These are phyloP conservation scores for Allolobophora icterica DNA, from an alignment of 2,888 invertebrate genomes.

Conservation along the genomic window DNA sequence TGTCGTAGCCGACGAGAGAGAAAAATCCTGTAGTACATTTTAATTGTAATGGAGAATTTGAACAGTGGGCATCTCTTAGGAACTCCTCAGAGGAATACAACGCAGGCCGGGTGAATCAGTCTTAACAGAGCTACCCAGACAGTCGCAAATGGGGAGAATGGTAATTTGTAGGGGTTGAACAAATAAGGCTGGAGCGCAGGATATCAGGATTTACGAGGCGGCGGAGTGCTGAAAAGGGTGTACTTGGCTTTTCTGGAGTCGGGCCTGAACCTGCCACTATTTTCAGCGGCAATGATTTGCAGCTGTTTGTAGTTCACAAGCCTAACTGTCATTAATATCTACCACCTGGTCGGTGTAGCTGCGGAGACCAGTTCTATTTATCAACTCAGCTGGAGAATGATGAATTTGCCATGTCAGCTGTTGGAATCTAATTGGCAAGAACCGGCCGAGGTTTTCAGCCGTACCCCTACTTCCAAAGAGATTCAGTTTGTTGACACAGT, in stretches of 20 bases:
- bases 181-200: constrained; percentile 17
- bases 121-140: neutral
- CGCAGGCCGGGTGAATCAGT: neutral
- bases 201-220: neutral
- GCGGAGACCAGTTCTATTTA: neutral
- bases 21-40: neutral
- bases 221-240: neutral
- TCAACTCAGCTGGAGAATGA: neutral
- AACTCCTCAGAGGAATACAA: neutral
- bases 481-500: constrained; percentile 26
- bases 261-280: neutral
- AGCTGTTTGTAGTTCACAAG: neutral
- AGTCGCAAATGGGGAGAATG: neutral
- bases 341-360: constrained; percentile 21
- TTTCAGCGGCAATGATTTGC: constrained; percentile 18
- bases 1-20: too few relatives aligned
- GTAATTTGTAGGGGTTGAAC: constrained; percentile 8
- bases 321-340: constrained; percentile 19
- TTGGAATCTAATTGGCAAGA: constrained; percentile 4
- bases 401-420: constrained; percentile 21
- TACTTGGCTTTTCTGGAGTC: constrained; percentile 1
- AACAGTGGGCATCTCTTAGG: neutral
- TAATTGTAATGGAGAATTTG: neutral
- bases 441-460: neutral
- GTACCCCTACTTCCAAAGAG: neutral